Conservation (phyloP, 2,888 invertebrate genomes). For the Embidobia sp. region DNA sequence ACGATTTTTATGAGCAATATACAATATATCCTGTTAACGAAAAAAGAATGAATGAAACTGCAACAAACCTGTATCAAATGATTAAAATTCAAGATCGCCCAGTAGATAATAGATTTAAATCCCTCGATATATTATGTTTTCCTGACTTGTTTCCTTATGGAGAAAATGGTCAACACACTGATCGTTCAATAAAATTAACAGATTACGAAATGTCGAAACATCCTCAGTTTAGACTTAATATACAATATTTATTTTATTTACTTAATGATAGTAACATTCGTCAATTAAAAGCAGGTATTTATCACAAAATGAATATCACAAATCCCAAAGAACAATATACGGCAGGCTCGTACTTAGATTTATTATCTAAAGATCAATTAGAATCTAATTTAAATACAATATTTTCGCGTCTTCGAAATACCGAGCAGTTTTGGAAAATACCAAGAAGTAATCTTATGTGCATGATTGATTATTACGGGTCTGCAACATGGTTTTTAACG, state of each 20-base stretch:
- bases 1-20: constrained; percentile 55
- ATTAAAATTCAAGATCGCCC: constrained; percentile 60
- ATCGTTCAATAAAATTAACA: constrained; percentile 55
- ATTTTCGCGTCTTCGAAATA: constrained; percentile 61
- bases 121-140: constrained; percentile 66
- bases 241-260: constrained; percentile 69
- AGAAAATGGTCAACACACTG: constrained; percentile 45
- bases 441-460: constrained; percentile 31
- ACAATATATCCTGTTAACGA: no score
- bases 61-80: no score
- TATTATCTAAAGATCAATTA: constrained; percentile 17
- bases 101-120: constrained; percentile 58
- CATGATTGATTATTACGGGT: background rate
- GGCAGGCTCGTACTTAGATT: constrained; percentile 20
- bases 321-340: constrained; percentile 30
- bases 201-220: constrained; percentile 65
- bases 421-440: constrained; percentile 62
- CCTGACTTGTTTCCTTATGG: constrained; percentile 65
- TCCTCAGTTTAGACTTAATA: constrained; percentile 67
- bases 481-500: constrained; percentile 2
- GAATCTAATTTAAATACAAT: constrained; percentile 43
- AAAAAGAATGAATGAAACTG: no score
- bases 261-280: constrained; percentile 66
- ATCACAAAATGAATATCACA: constrained; percentile 35
- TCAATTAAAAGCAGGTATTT: no score